Base-by-base conservation (phyloP, 2,113 vertebrate genomes). In the Damaliscus lunatus region DNA sequence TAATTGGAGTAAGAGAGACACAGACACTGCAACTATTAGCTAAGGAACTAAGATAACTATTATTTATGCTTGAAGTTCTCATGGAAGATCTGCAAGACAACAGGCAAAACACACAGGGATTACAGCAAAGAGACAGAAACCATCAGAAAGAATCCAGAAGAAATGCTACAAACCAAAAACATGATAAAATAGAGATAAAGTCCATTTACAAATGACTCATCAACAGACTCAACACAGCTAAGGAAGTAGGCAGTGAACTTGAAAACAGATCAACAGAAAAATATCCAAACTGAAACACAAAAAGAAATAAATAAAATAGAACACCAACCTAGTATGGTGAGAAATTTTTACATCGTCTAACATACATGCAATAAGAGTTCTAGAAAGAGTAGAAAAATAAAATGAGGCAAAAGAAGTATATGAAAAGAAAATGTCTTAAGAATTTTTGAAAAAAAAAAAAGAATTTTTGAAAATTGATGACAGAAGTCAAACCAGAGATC, bases 371-470 rank as follows among this genome's bases (percentile, higher is more conserved):
- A 86, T 0, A 78, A 25, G 55, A 87, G 77, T 84, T 77, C 12
- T 27, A 93, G 33, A 94, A 92, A 11, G 7, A 91, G 14, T 17
- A 93, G 16, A 36, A 71, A 95, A 92, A 74, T 21, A 94, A 33
- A 74, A 92, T 29, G 10, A 19, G 14, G 21, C 5, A 57, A 7
- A 90, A 16, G 33, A 55, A 92, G 77, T 64, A 90, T 27, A 21
- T 83, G n/a, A 59, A 93, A 93, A 77, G 16, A 90, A 64, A 82
- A 67, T 8, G 25, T n/a, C 33, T 74, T 60, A 67, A 77, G 25
- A 81, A 96, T 62, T 92, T 89, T 87, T 46, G 74, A 90, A 77
- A 96, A 86, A n/a, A n/a, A n/a, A n/a, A n/a, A n/a, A 67, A 77
- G 25, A 81, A 96, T 62, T 92, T 89, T 87, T 46, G 74, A 90